Conservation (phyloP, 2,113 vertebrate species). For the Lanius ludovicianus region DNA sequence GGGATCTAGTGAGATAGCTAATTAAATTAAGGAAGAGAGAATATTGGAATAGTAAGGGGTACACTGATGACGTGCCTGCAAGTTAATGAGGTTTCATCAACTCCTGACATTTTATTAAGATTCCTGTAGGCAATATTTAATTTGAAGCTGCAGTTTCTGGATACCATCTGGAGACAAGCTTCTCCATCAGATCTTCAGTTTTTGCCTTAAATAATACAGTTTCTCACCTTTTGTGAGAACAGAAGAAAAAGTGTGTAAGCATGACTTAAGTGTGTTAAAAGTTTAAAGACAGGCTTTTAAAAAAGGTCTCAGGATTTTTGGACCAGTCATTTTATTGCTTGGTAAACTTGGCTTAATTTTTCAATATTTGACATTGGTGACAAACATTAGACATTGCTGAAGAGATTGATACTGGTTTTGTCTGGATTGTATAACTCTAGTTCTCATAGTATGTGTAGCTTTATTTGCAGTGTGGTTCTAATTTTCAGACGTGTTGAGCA, state of each 20-base stretch:
- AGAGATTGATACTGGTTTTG: background rate
- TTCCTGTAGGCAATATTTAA: background rate
- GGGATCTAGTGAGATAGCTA: background rate
- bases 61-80: background rate
- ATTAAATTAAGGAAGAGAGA: background rate
- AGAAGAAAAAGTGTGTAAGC: background rate
- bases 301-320: background rate
- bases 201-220: background rate
- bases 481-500: background rate
- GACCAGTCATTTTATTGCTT: background rate
- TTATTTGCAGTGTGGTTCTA: background rate
- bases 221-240: background rate
- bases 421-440: background rate
- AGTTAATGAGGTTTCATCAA: background rate
- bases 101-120: background rate
- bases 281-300: background rate
- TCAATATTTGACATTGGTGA: background rate
- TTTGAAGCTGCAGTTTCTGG: background rate
- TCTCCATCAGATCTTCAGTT: background rate
- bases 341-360: background rate
- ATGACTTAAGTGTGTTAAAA: background rate
- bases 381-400: background rate
- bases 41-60: background rate
- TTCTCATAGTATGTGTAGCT: background rate
- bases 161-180: background rate